These are phyloP conservation scores for Pseudotriccus pelzelni DNA, from an alignment of 2,797 vertebrate genomes.

Conservation along the genomic window DNA sequence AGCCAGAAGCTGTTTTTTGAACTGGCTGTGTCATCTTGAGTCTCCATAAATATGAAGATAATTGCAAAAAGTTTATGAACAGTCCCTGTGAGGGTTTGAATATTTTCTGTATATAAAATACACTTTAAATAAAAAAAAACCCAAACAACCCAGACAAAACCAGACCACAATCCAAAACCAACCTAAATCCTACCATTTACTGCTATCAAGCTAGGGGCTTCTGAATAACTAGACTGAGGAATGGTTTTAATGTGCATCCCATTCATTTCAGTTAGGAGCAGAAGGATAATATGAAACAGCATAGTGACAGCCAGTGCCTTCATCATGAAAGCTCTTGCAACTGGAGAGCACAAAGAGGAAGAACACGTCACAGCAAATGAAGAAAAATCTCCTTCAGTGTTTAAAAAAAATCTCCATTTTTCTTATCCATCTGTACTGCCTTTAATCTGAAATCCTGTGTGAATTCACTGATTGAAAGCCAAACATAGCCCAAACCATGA, in stretches of 20 bases:
- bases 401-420: not conserved
- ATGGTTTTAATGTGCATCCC: slow-evolving; percentile 21
- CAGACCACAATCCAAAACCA: not conserved
- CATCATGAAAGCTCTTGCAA: not conserved
- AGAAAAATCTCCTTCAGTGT: slow-evolving; percentile 13
- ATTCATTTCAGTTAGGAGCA: slow-evolving; percentile 22
- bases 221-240: not conserved
- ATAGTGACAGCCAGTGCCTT: slow-evolving; percentile 10
- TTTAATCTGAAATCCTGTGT: not conserved
- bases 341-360: slow-evolving; percentile 2
- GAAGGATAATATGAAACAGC: slow-evolving; percentile 18
- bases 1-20: slow-evolving; percentile 37
- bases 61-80: not conserved
- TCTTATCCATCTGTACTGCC: not conserved
- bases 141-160: not conserved
- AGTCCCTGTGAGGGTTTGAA: not conserved
- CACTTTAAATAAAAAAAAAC: not conserved
- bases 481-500: not conserved
- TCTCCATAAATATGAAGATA: not conserved
- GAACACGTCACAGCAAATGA: slow-evolving; percentile 12
- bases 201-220: not conserved
- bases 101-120: not conserved
- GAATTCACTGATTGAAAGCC: not conserved
- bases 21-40: not conserved
- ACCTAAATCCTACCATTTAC: not conserved